These are phyloP conservation scores for Cecropterus lyciades DNA, from an alignment of 1,140 invertebrate species.

Conservation along the genomic window DNA sequence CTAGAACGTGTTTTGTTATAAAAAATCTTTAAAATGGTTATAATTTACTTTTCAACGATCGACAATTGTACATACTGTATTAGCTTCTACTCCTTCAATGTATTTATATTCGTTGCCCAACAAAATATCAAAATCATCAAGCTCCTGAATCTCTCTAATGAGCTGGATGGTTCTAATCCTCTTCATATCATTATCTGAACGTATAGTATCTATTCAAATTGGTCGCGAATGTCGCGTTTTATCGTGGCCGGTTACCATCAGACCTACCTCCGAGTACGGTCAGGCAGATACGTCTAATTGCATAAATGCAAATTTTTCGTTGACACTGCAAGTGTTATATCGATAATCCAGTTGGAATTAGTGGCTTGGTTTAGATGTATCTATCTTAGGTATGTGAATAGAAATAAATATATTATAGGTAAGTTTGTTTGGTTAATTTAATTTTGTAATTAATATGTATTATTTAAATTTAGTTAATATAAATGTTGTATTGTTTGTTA, in stretches of 20 bases:
- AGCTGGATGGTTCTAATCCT: conserved; percentile 43
- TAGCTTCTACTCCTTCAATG: too few relatives aligned
- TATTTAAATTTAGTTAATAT: too few relatives aligned
- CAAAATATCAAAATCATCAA: conserved; percentile 15
- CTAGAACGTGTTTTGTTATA: too few relatives aligned
- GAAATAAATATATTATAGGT: background rate
- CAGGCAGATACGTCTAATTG: conserved; percentile 34
- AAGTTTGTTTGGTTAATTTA: too few relatives aligned
- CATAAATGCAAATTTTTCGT: conserved; percentile 30
- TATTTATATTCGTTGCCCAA: background rate
- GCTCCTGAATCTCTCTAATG: conserved; percentile 37
- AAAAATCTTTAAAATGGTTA: too few relatives aligned
- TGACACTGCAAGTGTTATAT: conserved; percentile 35
- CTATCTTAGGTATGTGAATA: background rate
- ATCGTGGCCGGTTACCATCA: conserved; percentile 42
- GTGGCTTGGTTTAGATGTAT: conserved; percentile 8
- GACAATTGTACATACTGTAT: too few relatives aligned
- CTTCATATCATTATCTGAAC: conserved; percentile 51
- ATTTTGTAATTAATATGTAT: background rate
- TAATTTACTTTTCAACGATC: too few relatives aligned
- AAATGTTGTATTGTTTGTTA: too few relatives aligned
- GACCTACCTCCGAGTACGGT: conserved; percentile 38
- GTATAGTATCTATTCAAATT: conserved; percentile 56
- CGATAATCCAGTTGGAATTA: background rate
- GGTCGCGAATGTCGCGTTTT: conserved; percentile 55